Base-by-base conservation (phyloP, 2,797 vertebrate genomes). In the Cirrhinus molitorella region DNA sequence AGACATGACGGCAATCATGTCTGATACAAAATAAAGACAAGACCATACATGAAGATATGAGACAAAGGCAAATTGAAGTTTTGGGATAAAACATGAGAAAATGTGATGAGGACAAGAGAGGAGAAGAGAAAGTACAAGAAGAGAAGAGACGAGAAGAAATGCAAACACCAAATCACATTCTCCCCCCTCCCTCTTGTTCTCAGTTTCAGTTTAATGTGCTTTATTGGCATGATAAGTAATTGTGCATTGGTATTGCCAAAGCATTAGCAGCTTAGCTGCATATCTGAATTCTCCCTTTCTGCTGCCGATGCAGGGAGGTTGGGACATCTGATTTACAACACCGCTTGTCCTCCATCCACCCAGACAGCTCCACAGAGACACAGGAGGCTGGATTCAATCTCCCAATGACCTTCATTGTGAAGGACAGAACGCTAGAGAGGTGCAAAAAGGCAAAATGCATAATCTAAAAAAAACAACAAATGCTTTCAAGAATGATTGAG, bases 311-410 rank as follows among this genome's bases (percentile, higher is more conserved):
- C 89, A 88, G 66, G 85, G 63, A 82, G 84, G 87, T 85, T 89
- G 88, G 85, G 79, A 72, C 11, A 25, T 67, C 79, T 66, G 85
- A 88, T 89, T 88, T 87, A 88, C 84, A 88, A 73, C 80, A 79
- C 23, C 16, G 51, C 75, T 72, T 82, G 79, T 83, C 81, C 82
- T 86, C 90, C 89, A 90, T 93, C 90, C 91, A 84, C 87, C 57
- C 79, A 66, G 57, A 76, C 78, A 81, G 85, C 88, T 87, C 80
- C 70, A 78, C 75, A 88, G 91, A 93, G 93, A 92, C 91, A 91
- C 91, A 83, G 90, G 92, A 86, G 94, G 92, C 92, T 91, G 92
- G 91, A 94, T 94, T 93, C 92, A 94, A 95, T 95, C 93, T 95
- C 92, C 89, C 43, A 80, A 91, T 94, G 94, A 94, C 95, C 94